These are phyloP conservation scores for Chelmon rostratus DNA, from an alignment of 2,797 vertebrate species.

Conservation along the genomic window DNA sequence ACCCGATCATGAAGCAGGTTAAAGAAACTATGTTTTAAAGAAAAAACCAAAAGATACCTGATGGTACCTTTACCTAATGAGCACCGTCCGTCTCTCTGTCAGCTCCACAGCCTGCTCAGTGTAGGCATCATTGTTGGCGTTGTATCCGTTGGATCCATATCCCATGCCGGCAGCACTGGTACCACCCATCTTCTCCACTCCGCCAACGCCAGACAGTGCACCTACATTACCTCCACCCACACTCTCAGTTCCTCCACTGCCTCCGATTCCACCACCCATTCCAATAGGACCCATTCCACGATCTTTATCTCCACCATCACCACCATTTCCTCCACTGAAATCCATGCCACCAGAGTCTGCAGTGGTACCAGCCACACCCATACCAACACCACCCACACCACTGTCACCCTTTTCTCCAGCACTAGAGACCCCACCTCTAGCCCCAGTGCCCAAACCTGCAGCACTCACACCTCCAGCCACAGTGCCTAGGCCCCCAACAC, in stretches of 20 bases:
- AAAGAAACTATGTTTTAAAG: slow-evolving; percentile 15
- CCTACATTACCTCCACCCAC: slow-evolving; percentile 30
- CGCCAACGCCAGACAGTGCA: slow-evolving; percentile 36
- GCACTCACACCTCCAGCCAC: neutral
- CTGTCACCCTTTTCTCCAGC: neutral
- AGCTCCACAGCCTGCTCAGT: slow-evolving; percentile 84
- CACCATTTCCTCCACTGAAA: slow-evolving; percentile 10
- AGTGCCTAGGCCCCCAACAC: neutral
- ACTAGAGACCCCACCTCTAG: neutral
- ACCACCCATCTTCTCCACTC: slow-evolving; percentile 39
- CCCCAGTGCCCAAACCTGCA: neutral
- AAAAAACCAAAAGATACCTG: slow-evolving; percentile 44
- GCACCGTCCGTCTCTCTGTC: slow-evolving; percentile 85
- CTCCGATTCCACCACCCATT: slow-evolving; percentile 22
- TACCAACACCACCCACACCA: slow-evolving; percentile 1
- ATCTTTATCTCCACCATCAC: slow-evolving; percentile 23
- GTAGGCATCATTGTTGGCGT: slow-evolving; percentile 62
- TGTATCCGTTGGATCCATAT: slow-evolving; percentile 57
- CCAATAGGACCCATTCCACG: slow-evolving; percentile 19
- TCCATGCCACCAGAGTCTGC: slow-evolving; percentile 27
- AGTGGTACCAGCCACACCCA: slow-evolving; percentile 17
- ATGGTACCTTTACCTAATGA: slow-evolving; percentile 85
- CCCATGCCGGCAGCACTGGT: slow-evolving; percentile 36
- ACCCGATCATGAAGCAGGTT: neutral
- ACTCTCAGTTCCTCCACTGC: slow-evolving; percentile 14